A percentile compares a stretch with the other conserved stretches of the same genome.
phyloP scores from a whole-genome alignment of 2,888 invertebrate species.

The Acleris emargana region DNA sequence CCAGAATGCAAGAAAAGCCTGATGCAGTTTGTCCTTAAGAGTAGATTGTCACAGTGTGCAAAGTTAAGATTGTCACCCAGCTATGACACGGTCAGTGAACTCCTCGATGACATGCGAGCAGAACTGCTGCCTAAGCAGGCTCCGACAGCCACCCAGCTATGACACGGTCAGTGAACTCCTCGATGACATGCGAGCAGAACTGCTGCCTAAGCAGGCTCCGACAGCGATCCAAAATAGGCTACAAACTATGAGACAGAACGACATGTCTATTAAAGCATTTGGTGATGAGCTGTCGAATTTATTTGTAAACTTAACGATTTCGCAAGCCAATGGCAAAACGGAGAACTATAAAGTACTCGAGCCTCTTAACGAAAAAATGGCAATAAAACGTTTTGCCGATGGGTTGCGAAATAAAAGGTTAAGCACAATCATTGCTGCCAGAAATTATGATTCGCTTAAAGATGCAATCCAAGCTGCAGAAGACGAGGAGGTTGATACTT shows the following conservation, averaged over 20 bases:
- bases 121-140: conserved; percentile 25
- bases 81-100: conserved; percentile 12
- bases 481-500: no score
- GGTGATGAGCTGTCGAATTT: no score
- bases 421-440: no score
- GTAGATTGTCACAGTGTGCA: conserved; percentile 23
- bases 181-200: conserved; percentile 17
- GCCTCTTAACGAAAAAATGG: no score
- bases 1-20: conserved; percentile 13
- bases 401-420: no score
- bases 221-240: conserved; percentile 8
- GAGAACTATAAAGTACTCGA: no score
- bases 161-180: conserved; percentile 5
- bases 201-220: conserved; percentile 22
- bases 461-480: no score
- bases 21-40: conserved; percentile 29
- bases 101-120: conserved; percentile 27
- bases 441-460: no score
- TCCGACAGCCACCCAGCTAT: conserved; percentile 2
- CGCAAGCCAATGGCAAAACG: no score
- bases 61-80: conserved; percentile 18
- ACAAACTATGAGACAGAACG: not conserved
- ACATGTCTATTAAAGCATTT: not conserved
- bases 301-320: no score
- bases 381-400: no score